phyloP scores from a whole-genome alignment of 2,113 vertebrate species.

The Psophia crepitans region DNA sequence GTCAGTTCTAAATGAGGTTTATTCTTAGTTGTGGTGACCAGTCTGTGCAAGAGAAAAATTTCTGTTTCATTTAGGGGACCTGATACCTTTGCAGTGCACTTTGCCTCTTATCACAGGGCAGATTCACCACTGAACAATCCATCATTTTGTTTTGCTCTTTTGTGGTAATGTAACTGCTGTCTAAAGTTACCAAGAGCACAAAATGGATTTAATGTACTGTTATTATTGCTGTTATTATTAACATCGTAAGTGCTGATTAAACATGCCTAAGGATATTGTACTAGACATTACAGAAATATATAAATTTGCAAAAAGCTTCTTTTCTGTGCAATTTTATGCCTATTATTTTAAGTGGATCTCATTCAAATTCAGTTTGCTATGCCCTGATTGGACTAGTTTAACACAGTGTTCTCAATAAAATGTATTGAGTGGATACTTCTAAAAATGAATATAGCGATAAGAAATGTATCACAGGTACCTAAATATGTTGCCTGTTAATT shows the following conservation, averaged over 20 bases:
- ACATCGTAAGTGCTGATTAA: slow-evolving; percentile 66
- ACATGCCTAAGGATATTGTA: slow-evolving; percentile 78
- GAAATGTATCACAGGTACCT: not conserved
- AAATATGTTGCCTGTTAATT: not conserved
- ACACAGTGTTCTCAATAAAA: slow-evolving; percentile 53
- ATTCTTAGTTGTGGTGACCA: not conserved
- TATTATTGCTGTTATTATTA: slow-evolving; percentile 71
- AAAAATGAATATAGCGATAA: slow-evolving; percentile 13
- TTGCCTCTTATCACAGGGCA: not conserved
- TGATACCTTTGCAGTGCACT: not conserved
- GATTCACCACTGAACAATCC: not conserved
- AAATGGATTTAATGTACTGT: slow-evolving; percentile 55
- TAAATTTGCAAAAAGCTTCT: slow-evolving; percentile 78
- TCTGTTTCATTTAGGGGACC: not conserved
- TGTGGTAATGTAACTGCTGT: slow-evolving; percentile 13
- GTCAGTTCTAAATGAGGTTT: not conserved
- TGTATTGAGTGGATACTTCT: slow-evolving; percentile 31
- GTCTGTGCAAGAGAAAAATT: not conserved
- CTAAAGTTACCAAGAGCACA: slow-evolving; percentile 48
- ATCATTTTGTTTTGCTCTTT: slow-evolving; percentile 25
- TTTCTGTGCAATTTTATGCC: slow-evolving; percentile 68
- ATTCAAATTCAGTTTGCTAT: slow-evolving; percentile 72
- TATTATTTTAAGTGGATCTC: slow-evolving; percentile 78
- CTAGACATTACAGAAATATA: slow-evolving; percentile 78
- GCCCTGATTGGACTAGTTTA: slow-evolving; percentile 72